A percentile compares a stretch with the other conserved stretches of the same genome.
phyloP scores from a whole-genome alignment of 35 echinoderm and acorn worm genomes.

The Apostichopus parvimensis region DNA sequence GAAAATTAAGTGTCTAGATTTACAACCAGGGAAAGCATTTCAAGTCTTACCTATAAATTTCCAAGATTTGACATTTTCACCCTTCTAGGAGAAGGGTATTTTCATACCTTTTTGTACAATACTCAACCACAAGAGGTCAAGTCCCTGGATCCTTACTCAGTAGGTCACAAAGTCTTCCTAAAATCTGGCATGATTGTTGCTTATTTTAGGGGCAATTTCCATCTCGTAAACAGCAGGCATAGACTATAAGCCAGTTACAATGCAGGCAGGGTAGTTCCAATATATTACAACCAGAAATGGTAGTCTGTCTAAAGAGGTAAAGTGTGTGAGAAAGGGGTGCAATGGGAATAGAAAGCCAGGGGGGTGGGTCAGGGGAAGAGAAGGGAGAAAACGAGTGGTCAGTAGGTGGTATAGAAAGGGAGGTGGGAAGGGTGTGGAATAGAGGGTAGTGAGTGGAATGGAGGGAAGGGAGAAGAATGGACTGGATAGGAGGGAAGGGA shows the following conservation, averaged over 20 bases:
- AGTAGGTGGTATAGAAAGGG: not conserved
- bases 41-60: no score
- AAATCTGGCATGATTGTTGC: conserved; percentile 13
- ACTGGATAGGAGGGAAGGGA: not conserved
- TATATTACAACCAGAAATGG: no score
- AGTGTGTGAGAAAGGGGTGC: no score
- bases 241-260: conserved; percentile 9
- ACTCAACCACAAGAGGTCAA: not conserved
- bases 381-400: no score
- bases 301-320: no score
- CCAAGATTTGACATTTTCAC: no score
- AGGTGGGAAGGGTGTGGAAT: not conserved
- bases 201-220: not conserved
- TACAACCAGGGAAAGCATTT: no score
- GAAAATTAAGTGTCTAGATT: no score
- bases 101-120: no score
- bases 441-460: not conserved
- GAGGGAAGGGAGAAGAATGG: not conserved
- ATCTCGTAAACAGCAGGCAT: not conserved
- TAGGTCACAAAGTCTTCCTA: conserved; percentile 5
- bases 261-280: not conserved
- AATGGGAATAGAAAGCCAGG: no score
- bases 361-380: no score
- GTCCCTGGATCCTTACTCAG: conserved; percentile 3
- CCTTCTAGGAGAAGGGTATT: no score